Evolutionary conservation across 2,797 vertebrate species (phyloP).

Genomic region (Pseudopleuronectes americanus): DNA sequence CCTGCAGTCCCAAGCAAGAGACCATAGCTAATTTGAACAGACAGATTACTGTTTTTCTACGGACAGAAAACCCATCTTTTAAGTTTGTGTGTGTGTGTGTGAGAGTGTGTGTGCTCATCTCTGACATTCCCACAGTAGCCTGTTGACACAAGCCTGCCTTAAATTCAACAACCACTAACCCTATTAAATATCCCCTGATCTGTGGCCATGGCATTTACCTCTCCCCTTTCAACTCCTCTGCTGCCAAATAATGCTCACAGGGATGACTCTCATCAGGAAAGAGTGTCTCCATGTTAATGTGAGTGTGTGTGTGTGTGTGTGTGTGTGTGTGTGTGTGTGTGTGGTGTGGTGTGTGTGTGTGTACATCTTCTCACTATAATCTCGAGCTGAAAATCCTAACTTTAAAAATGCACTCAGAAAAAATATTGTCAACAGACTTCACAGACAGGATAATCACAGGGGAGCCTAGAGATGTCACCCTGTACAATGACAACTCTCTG

Average conservation of each 20-base stretch:
- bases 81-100: not conserved
- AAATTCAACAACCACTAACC: conserved; percentile 49
- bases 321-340: conserved; percentile 21
- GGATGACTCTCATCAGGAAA: conserved; percentile 51
- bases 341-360: conserved; percentile 18
- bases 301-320: conserved; percentile 19
- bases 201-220: conserved; percentile 65
- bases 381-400: conserved; percentile 38
- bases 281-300: conserved; percentile 19
- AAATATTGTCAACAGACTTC: conserved; percentile 49
- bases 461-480: conserved; percentile 42
- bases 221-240: conserved; percentile 24
- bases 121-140: conserved; percentile 51
- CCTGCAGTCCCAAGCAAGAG: conserved; percentile 25
- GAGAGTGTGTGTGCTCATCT: conserved; percentile 6
- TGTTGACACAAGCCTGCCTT: conserved; percentile 30
- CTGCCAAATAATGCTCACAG: conserved; percentile 58
- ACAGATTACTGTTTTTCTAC: conserved; percentile 41
- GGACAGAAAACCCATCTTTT: conserved; percentile 2
- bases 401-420: conserved; percentile 37
- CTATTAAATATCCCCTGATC: conserved; percentile 63
- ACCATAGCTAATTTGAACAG: conserved; percentile 48
- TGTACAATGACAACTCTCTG: not conserved
- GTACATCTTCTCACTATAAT: conserved; percentile 30
- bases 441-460: conserved; percentile 59